These are phyloP conservation scores for Netelia virgata DNA, from an alignment of 2,888 invertebrate species.

Conservation along the genomic window DNA sequence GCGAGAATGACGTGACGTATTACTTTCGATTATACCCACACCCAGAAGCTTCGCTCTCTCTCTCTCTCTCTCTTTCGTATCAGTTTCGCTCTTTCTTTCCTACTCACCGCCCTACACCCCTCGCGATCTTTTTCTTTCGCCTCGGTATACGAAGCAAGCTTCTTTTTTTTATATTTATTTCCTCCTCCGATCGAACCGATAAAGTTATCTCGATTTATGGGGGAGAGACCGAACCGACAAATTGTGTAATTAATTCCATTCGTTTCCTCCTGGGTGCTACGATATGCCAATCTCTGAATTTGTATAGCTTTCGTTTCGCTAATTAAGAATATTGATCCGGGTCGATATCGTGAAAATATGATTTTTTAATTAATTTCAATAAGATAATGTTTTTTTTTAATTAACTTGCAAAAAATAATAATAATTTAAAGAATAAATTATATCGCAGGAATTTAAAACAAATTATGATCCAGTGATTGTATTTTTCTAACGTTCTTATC, in stretches of 20 bases:
- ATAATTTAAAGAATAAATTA: too few species aligned
- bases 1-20: conserved; percentile 68
- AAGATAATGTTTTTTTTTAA: not conserved
- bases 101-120: not conserved
- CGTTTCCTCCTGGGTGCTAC: conserved; percentile 27
- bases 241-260: conserved; percentile 64
- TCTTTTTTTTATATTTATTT: conserved; percentile 35
- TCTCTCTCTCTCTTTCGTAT: conserved; percentile 26
- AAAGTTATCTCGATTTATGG: conserved; percentile 66
- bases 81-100: conserved; percentile 17
- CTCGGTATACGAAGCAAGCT: conserved; percentile 10
- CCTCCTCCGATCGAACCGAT: conserved; percentile 53
- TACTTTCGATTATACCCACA: conserved; percentile 67
- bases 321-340: conserved; percentile 29
- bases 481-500: not conserved
- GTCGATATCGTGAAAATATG: not conserved
- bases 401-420: too few species aligned
- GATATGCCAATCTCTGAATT: conserved; percentile 5
- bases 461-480: not conserved
- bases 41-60: conserved; percentile 56
- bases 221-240: conserved; percentile 56
- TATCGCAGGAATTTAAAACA: not conserved
- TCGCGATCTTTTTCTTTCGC: conserved; percentile 38
- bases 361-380: not conserved
- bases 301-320: conserved; percentile 19